A percentile compares a stretch with the other conserved stretches of the same genome.
Evolutionary conservation across 2,888 invertebrate genomes (phyloP).

Genomic region (Tryphoninae sp.): DNA sequence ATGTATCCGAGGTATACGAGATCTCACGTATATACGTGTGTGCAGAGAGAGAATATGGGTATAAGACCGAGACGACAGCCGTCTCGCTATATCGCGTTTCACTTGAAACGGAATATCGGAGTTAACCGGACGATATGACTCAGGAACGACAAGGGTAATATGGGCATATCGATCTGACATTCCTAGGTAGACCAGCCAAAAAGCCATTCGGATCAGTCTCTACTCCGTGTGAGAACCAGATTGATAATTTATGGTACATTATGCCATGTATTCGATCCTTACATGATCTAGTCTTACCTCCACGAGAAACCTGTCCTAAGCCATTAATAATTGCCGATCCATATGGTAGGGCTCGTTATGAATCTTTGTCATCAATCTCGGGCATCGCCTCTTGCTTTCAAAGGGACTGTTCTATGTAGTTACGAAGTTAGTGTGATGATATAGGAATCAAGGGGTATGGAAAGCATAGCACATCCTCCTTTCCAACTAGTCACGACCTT

Average conservation of each 20-base stretch:
- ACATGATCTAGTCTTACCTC: background rate
- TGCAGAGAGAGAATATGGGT: background rate
- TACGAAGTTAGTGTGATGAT: slow-evolving; percentile 20
- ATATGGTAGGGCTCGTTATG: slow-evolving; percentile 53
- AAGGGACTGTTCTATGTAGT: slow-evolving; percentile 29
- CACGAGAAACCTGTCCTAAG: slow-evolving; percentile 43
- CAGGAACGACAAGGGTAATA: too few relatives aligned
- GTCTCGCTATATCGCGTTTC: background rate
- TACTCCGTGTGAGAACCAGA: too few relatives aligned
- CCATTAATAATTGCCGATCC: slow-evolving; percentile 52
- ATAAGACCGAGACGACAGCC: background rate
- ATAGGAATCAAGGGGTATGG: background rate
- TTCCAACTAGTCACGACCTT: background rate
- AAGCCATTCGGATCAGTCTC: too few relatives aligned
- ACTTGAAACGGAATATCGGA: background rate
- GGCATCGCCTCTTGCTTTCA: background rate
- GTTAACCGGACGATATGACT: too few relatives aligned
- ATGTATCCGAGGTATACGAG: too few relatives aligned
- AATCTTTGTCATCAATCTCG: slow-evolving; percentile 13
- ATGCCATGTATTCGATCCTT: background rate
- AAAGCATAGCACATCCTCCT: background rate
- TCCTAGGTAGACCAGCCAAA: too few relatives aligned
- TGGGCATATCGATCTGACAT: too few relatives aligned
- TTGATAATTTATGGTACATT: too few relatives aligned
- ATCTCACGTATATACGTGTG: background rate